Base-by-base conservation (phyloP, 2,113 vertebrate species). In the Promerops cafer region DNA sequence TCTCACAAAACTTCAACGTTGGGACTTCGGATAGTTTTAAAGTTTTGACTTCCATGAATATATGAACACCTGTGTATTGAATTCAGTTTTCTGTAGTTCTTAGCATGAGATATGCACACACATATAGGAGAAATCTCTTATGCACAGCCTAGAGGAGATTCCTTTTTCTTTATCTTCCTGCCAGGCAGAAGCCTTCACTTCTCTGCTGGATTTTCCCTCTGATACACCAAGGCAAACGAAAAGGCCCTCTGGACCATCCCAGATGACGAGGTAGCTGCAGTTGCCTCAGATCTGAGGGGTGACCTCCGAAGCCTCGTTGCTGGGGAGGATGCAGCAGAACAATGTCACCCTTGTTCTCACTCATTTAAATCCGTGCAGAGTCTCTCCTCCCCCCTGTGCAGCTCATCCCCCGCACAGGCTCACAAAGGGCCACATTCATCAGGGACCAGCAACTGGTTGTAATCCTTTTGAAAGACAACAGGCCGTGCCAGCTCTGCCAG, bases 401-500 rank as follows among this genome's bases (percentile, higher is more conserved):
- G 89, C 93, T 82, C 80, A 6, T 81, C 95, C 93, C 66, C 89
- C 13, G 0, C 89, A 87, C 83, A 16, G 69, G 47, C 86, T 87
- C 93, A 97, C 95, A 96, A 95, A 97, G 91, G 69, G 69, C 47
- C 0, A 2, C 75, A 94, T 96, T 97, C 95, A 94, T 72, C 89
- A 65, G 54, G 3, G 15, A 90, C 87, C 90, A 93, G 91, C 74
- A 82, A 65, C 42, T 65, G 50, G 47, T 14, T 87, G 54, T 14
- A 85, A 88, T 61, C 84, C 59, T 70, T 76, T 2, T 72, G 65
- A 94, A 96, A 96, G 81, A 83, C 61, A 93, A 63, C 50, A 47
- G 82, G 15, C 82, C 4, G 42, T 97, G 95, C 93, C 96, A 96
- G 83, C 93, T 94, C 91, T 81, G 10, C 59, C 60, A 54, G 77